phyloP scores from a whole-genome alignment of 2,113 vertebrate genomes.

The Gopherus flavomarginatus region DNA sequence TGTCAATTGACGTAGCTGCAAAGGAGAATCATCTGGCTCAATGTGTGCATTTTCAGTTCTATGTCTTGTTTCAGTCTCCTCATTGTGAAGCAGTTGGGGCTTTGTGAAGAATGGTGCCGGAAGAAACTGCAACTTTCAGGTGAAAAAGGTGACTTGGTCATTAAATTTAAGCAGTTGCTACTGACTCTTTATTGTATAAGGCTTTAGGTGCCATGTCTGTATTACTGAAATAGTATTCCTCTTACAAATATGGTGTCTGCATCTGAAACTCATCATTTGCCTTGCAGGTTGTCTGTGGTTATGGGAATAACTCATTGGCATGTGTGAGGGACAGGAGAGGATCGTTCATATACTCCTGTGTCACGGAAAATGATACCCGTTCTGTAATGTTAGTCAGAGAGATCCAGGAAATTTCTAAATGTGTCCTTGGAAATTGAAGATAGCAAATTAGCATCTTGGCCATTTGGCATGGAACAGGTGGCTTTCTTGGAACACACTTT shows the following conservation, averaged over 20 bases:
- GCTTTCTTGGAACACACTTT: background rate
- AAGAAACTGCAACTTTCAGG: background rate
- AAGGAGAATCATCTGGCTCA: background rate
- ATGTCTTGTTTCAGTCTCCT: background rate
- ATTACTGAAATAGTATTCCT: background rate
- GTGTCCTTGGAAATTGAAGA: background rate
- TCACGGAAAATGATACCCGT: background rate
- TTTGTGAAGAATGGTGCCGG: background rate
- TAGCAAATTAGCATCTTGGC: constrained; percentile 7
- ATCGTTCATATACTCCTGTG: background rate
- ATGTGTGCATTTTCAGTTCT: background rate
- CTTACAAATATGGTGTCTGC: background rate
- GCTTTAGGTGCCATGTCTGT: background rate
- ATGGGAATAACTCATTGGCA: background rate
- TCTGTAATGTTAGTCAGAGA: background rate
- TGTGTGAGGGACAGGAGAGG: background rate
- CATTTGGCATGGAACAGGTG: background rate
- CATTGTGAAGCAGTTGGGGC: background rate
- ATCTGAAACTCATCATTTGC: background rate
- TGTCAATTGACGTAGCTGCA: background rate
- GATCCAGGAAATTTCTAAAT: background rate
- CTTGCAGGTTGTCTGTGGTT: background rate
- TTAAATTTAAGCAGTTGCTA: background rate
- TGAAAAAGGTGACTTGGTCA: background rate
- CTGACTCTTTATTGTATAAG: background rate